A percentile compares a stretch with the other conserved stretches of the same genome.
Evolutionary conservation across 2,888 invertebrate genomes (phyloP).

Genomic region (Catocala fraxini): DNA sequence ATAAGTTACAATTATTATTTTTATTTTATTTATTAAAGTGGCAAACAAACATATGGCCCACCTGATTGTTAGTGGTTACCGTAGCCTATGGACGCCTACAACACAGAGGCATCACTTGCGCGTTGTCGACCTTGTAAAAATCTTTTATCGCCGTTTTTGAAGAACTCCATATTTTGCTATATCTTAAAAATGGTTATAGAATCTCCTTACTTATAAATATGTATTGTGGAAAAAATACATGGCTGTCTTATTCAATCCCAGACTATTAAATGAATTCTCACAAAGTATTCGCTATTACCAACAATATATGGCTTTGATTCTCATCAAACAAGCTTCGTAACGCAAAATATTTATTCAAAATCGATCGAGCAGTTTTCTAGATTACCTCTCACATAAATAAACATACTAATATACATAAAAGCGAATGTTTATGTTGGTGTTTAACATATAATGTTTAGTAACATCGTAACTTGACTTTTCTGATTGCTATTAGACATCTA

Average conservation of each 20-base stretch:
- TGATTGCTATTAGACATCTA: slow-evolving; percentile 16
- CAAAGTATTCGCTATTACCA: slow-evolving; percentile 4
- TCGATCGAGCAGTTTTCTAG: slow-evolving; percentile 24
- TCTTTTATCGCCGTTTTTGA: no score
- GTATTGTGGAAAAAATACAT: background rate
- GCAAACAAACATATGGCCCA: no score
- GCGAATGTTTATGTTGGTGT: slow-evolving; percentile 25
- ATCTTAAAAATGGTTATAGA: no score
- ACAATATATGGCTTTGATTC: slow-evolving; percentile 3
- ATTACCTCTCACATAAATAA: slow-evolving; percentile 28
- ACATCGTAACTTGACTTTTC: slow-evolving; percentile 10
- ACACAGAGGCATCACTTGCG: no score
- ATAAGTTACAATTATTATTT: no score
- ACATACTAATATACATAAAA: slow-evolving; percentile 30
- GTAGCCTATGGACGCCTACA: no score
- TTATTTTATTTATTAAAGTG: no score
- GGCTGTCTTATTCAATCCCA: no score
- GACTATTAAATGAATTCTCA: background rate
- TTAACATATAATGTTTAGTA: slow-evolving; percentile 20
- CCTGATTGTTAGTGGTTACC: no score
- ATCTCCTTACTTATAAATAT: no score
- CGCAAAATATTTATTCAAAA: slow-evolving; percentile 16
- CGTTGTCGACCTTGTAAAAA: no score
- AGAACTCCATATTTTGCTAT: no score
- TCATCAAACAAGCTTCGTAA: background rate